Conservation (phyloP, 2,797 vertebrate genomes). For the Potorous gilbertii region DNA sequence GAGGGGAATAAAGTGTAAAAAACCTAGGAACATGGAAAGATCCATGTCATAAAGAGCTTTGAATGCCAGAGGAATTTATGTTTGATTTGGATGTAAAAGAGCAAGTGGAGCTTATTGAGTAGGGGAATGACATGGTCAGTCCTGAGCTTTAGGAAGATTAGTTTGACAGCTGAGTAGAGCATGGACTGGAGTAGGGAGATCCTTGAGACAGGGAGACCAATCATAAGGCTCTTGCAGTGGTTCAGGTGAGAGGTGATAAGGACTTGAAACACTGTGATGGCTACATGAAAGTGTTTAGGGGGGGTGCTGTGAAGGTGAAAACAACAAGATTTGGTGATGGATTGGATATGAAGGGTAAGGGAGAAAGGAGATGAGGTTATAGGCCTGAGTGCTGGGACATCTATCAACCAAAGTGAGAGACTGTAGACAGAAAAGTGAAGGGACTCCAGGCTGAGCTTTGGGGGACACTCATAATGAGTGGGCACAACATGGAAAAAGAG, state of each 20-base stretch:
- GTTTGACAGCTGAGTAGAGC: not conserved
- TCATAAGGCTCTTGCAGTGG: not conserved
- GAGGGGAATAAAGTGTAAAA: not conserved
- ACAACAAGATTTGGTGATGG: not conserved
- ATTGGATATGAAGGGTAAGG: not conserved
- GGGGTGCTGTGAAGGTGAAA: not conserved
- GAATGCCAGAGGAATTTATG: not conserved
- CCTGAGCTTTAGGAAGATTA: not conserved
- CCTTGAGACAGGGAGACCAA: not conserved
- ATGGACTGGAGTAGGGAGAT: not conserved
- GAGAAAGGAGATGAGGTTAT: not conserved
- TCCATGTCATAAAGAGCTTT: not conserved
- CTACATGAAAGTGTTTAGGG: not conserved
- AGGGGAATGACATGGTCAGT: not conserved
- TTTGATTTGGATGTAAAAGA: not conserved
- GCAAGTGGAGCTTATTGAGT: not conserved
- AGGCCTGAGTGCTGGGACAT: not conserved
- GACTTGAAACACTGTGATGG: not conserved
- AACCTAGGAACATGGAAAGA: not conserved
- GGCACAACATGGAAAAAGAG: not conserved
- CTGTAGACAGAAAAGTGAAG: not conserved
- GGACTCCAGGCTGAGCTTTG: no score
- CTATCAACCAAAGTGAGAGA: no score
- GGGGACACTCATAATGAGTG: not conserved
- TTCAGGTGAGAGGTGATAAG: not conserved